Percentiles rank a stretch among this genome's conserved stretches.
phyloP scores from a whole-genome alignment of 64 coral and sea anemone species.

The Montipora efflorescens region DNA sequence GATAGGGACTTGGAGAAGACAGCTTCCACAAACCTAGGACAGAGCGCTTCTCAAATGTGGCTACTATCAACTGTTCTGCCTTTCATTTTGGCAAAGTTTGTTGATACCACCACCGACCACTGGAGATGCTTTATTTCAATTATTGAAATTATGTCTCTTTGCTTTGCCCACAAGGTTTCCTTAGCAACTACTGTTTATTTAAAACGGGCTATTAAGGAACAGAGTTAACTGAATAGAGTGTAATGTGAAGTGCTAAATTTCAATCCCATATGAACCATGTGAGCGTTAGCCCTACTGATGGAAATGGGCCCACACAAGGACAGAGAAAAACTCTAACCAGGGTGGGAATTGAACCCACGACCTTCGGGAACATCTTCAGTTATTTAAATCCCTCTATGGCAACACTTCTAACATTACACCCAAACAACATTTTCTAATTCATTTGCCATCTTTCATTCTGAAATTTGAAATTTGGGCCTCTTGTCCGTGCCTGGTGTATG shows the following conservation, averaged over 20 bases:
- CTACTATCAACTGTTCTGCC: slow-evolving; percentile 20
- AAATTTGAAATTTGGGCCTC: slow-evolving; percentile 50
- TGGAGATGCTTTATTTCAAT: slow-evolving; percentile 42
- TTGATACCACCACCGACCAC: not conserved
- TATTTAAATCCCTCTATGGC: slow-evolving; percentile 31
- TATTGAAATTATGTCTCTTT: slow-evolving; percentile 49
- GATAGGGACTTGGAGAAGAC: slow-evolving; percentile 2
- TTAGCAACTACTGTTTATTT: slow-evolving; percentile 16
- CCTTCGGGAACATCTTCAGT: slow-evolving; percentile 2
- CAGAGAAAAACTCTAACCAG: no score
- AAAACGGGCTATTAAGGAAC: not conserved
- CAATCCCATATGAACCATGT: no score
- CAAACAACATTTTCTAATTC: slow-evolving; percentile 61
- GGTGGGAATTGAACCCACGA: no score
- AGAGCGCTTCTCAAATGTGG: slow-evolving; percentile 27
- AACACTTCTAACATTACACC: slow-evolving; percentile 37
- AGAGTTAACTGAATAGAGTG: no score
- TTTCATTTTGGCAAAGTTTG: slow-evolving; percentile 20
- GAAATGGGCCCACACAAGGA: no score
- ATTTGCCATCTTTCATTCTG: slow-evolving; percentile 13
- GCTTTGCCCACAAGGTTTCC: slow-evolving; percentile 34
- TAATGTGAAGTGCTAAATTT: no score
- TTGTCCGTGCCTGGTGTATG: slow-evolving; percentile 61
- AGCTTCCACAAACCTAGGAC: slow-evolving; percentile 30
- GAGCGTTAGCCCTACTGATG: no score